These are phyloP conservation scores for Notodonta dromedarius DNA, from an alignment of 2,888 invertebrate species.

Conservation along the genomic window DNA sequence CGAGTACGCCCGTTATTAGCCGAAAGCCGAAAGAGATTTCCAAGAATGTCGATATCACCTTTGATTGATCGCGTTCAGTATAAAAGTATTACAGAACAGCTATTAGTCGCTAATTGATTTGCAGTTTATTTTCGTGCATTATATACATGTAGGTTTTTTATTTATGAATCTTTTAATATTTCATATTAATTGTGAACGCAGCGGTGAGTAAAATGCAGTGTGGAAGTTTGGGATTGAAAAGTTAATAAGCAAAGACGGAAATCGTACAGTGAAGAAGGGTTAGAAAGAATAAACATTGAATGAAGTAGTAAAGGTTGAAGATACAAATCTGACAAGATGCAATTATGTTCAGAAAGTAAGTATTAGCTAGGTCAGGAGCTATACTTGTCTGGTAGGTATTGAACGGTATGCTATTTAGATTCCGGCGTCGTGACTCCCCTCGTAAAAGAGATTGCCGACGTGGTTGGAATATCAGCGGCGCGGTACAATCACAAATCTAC, in stretches of 20 bases:
- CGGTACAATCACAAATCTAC: constrained; percentile 47
- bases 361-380: constrained; percentile 13
- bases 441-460: constrained; percentile 69
- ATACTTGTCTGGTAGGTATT: constrained; percentile 43
- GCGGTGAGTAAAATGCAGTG: too few species aligned
- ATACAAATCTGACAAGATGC: background rate
- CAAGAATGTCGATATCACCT: constrained; percentile 11
- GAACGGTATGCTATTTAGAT: constrained; percentile 53
- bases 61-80: constrained; percentile 5
- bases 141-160: too few species aligned
- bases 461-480: constrained; percentile 54
- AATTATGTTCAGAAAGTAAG: background rate
- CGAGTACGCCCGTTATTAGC: constrained; percentile 3
- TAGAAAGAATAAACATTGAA: too few species aligned
- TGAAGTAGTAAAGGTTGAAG: too few species aligned
- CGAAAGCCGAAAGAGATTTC: constrained; percentile 9
- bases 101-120: background rate
- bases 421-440: constrained; percentile 49
- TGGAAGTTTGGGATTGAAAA: too few species aligned
- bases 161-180: too few species aligned
- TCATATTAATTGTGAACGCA: too few species aligned
- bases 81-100: background rate
- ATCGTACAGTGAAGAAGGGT: too few species aligned
- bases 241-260: too few species aligned
- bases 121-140: background rate